Evolutionary conservation across 2,888 invertebrate species (phyloP).

Genomic region (Emmelina monodactyla): DNA sequence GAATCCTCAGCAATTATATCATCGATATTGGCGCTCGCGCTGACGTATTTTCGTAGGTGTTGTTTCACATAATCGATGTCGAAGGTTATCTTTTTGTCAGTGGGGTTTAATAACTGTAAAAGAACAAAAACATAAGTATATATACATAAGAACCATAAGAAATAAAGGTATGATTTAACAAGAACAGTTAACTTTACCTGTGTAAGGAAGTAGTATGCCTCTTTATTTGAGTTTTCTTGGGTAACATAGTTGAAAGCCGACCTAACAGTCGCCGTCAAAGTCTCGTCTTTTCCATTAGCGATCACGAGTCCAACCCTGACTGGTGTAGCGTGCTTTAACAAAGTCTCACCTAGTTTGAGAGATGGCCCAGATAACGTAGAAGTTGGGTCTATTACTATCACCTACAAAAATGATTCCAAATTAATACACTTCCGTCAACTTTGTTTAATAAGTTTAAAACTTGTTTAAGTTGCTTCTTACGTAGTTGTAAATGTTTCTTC

Average conservation of each 20-base stretch:
- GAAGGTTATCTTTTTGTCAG: slow-evolving; percentile 41
- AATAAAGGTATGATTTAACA: too few species aligned
- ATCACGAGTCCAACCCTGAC: slow-evolving; percentile 89
- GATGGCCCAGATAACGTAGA: slow-evolving; percentile 73
- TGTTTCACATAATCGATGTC: slow-evolving; percentile 74
- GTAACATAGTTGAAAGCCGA: slow-evolving; percentile 91
- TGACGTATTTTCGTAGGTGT: slow-evolving; percentile 65
- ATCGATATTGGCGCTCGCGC: slow-evolving; percentile 66
- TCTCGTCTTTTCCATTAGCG: slow-evolving; percentile 66
- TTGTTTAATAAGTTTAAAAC: too few species aligned
- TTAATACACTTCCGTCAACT: neutral
- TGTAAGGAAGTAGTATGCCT: slow-evolving; percentile 85
- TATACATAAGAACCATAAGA: too few species aligned
- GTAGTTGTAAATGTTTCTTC: slow-evolving; percentile 86
- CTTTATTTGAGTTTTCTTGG: slow-evolving; percentile 73
- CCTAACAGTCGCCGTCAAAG: slow-evolving; percentile 82
- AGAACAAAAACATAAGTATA: too few species aligned
- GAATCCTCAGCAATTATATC: slow-evolving; percentile 88
- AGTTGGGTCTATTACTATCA: slow-evolving; percentile 87
- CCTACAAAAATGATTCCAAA: slow-evolving; percentile 42
- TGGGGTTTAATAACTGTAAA: slow-evolving; percentile 36
- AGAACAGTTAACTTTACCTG: too few species aligned
- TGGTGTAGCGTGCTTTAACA: slow-evolving; percentile 91
- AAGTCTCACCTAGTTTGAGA: slow-evolving; percentile 87
- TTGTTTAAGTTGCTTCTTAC: slow-evolving; percentile 43